Evolutionary conservation across 1,140 invertebrate genomes (phyloP).

Genomic region (Meloidogyne hapla): DNA sequence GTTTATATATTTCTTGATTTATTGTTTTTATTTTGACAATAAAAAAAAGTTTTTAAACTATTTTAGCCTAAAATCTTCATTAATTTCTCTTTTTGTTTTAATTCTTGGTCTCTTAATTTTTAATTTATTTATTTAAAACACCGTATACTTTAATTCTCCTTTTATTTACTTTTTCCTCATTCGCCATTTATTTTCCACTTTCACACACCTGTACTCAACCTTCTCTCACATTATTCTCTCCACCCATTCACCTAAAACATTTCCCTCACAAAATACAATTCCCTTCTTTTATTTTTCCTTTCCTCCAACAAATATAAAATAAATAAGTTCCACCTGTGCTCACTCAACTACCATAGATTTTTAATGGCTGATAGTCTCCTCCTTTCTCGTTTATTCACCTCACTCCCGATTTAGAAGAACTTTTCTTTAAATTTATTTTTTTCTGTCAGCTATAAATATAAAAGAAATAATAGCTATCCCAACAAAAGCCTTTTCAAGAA

Average conservation of each 20-base stretch:
- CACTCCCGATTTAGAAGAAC: not conserved
- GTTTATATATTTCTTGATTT: not conserved
- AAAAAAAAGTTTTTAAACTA: not conserved
- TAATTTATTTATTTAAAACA: not conserved
- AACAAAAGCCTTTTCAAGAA: not conserved
- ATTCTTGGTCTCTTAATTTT: not conserved
- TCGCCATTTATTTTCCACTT: not conserved
- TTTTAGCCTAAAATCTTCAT: not conserved
- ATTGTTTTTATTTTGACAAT: not conserved
- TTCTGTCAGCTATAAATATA: not conserved
- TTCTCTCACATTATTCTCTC: not conserved
- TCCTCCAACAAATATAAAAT: slow-evolving; percentile 12
- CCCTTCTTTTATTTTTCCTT: not conserved
- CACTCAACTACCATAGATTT: slow-evolving; percentile 8
- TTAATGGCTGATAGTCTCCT: not conserved
- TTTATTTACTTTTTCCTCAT: not conserved
- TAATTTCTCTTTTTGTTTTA: not conserved
- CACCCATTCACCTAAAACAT: not conserved
- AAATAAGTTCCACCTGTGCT: slow-evolving; percentile 28
- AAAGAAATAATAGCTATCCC: not conserved
- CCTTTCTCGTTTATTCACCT: not conserved
- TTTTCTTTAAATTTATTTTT: not conserved
- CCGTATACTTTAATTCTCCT: not conserved
- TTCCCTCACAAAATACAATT: not conserved
- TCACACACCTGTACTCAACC: slow-evolving; percentile 6